Conservation (phyloP, 37 sponge, comb jelly and placozoan genomes). For the Geodia barretti region DNA sequence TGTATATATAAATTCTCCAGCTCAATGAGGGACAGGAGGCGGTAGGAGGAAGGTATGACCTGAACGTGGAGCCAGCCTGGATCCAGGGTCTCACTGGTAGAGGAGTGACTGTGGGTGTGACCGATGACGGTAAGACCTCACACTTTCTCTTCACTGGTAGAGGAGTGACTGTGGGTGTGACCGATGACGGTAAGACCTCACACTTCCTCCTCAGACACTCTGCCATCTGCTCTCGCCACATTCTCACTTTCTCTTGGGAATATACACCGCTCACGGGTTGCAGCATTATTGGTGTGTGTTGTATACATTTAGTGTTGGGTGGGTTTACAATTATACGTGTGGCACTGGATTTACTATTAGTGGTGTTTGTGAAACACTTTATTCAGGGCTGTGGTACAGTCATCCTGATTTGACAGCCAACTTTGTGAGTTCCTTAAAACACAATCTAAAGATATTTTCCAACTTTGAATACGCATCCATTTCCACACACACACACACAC, state of each 20-base stretch:
- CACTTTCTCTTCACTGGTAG: slow-evolving; percentile 49
- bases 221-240: too few relatives aligned
- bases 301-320: too few relatives aligned
- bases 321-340: too few relatives aligned
- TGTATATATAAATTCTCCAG: slow-evolving; percentile 1
- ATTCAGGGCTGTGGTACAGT: slow-evolving; percentile 52
- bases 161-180: slow-evolving; percentile 75
- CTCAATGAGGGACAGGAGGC: slow-evolving; percentile 31
- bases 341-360: too few relatives aligned
- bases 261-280: too few relatives aligned
- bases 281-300: too few relatives aligned
- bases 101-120: slow-evolving; percentile 74
- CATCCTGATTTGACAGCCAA: slow-evolving; percentile 75
- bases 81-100: slow-evolving; percentile 78
- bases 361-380: too few relatives aligned
- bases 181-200: slow-evolving; percentile 75
- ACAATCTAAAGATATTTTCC: too few relatives aligned
- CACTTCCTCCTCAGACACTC: too few relatives aligned
- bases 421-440: slow-evolving; percentile 79
- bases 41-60: slow-evolving; percentile 29
- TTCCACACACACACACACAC: too few relatives aligned
- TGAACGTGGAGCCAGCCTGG: slow-evolving; percentile 89
- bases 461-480: too few relatives aligned
- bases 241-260: too few relatives aligned
- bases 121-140: slow-evolving; percentile 72